Conservation (phyloP, 2,888 invertebrate genomes). For the Drosophila barbarae region DNA sequence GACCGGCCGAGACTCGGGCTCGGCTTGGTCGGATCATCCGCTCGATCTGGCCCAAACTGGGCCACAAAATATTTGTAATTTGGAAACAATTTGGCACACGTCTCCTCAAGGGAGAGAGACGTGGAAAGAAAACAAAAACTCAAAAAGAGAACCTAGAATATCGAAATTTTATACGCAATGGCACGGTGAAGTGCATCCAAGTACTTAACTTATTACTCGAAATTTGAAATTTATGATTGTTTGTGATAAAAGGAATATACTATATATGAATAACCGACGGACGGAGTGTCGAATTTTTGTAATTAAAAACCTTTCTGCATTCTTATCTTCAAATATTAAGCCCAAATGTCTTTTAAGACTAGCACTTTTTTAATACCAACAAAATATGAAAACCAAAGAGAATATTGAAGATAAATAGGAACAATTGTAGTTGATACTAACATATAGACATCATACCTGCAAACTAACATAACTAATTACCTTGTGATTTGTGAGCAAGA, state of each 20-base stretch:
- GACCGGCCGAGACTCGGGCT: conserved; percentile 30
- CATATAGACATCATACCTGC: conserved; percentile 32
- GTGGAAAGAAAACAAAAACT: conserved; percentile 10
- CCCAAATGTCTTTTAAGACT: conserved; percentile 57
- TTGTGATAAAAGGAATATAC: conserved; percentile 64
- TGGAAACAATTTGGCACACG: conserved; percentile 62
- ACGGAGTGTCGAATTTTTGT: conserved; percentile 56
- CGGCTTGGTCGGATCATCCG: conserved; percentile 27
- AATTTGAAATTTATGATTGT: conserved; percentile 72
- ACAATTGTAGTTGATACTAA: conserved; percentile 52
- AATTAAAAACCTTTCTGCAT: conserved; percentile 67
- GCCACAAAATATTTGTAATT: conserved; percentile 57
- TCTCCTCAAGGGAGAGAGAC: conserved; percentile 39
- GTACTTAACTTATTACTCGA: conserved; percentile 64
- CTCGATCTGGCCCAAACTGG: conserved; percentile 36
- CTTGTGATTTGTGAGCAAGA: conserved; percentile 61
- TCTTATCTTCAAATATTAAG: conserved; percentile 58
- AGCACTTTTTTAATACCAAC: conserved; percentile 70
- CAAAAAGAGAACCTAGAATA: conserved; percentile 54
- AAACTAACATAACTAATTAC: conserved; percentile 41
- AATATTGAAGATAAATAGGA: conserved; percentile 31
- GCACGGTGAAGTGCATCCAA: conserved; percentile 46
- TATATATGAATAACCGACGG: conserved; percentile 31
- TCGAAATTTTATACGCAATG: conserved; percentile 68
- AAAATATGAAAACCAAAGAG: conserved; percentile 33